These are phyloP conservation scores for Zonitis immaculata DNA, from an alignment of 2,888 invertebrate genomes.

Conservation along the genomic window DNA sequence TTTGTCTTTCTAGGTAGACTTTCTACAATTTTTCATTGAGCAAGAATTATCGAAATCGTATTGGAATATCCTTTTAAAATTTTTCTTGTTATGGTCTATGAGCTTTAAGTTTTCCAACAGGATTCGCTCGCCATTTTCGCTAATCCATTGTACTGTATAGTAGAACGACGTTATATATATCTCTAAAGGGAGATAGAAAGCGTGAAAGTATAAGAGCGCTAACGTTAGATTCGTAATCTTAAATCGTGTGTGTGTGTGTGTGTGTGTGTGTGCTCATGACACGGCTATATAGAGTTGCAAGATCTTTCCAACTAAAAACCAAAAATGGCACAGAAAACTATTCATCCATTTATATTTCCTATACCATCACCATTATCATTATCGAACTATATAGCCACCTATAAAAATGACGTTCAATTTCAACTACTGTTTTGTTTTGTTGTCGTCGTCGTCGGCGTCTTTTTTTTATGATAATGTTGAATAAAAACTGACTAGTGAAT, in stretches of 20 bases:
- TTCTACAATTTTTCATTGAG: no score
- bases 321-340: background rate
- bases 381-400: background rate
- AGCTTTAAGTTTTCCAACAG: background rate
- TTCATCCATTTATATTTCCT: background rate
- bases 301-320: background rate
- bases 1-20: no score
- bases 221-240: conserved; percentile 33
- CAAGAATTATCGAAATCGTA: background rate
- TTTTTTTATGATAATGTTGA: conserved; percentile 27
- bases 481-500: conserved; percentile 10
- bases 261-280: conserved; percentile 38
- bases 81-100: background rate
- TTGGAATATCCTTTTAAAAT: background rate
- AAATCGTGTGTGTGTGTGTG: no score
- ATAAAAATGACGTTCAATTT: background rate
- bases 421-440: background rate
- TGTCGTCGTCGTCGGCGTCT: conserved; percentile 26
- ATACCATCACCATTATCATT: background rate
- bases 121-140: conserved; percentile 6
- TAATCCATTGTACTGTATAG: conserved; percentile 14
- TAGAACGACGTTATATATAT: conserved; percentile 19
- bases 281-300: conserved; percentile 17
- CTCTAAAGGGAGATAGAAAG: conserved; percentile 24
- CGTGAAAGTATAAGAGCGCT: conserved; percentile 30